A percentile compares a stretch with the other conserved stretches of the same genome.
Conservation (phyloP, 2,113 vertebrate genomes). For the Otus sunia region DNA sequence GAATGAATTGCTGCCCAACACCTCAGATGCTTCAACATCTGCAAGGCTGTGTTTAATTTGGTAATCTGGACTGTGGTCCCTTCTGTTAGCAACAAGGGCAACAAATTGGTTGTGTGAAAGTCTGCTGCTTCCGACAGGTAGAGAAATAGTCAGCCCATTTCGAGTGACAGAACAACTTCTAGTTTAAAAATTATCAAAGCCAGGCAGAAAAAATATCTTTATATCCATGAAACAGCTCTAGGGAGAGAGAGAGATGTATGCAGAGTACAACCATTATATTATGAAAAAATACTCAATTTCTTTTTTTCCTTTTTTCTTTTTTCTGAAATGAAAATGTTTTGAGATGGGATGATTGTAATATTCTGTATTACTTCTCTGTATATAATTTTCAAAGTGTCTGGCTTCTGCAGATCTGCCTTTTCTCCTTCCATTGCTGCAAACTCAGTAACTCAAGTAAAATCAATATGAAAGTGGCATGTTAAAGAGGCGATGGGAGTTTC, state of each 20-base stretch:
- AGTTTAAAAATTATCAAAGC: not conserved
- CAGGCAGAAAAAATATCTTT: not conserved
- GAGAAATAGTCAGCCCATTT: not conserved
- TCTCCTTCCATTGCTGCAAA: not conserved
- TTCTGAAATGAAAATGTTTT: not conserved
- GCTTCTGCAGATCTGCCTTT: not conserved
- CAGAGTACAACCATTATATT: not conserved
- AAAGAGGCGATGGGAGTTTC: not conserved
- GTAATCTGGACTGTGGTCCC: not conserved
- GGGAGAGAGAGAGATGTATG: not conserved
- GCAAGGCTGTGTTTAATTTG: slow-evolving; percentile 6
- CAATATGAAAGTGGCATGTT: not conserved
- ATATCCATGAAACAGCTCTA: not conserved
- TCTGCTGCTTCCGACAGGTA: not conserved
- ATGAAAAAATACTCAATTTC: not conserved
- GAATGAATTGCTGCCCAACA: slow-evolving; percentile 33
- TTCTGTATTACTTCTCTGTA: not conserved
- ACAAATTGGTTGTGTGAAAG: not conserved
- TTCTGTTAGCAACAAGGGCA: not conserved
- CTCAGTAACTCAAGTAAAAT: not conserved
- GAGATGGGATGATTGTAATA: not conserved
- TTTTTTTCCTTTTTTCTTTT: not conserved
- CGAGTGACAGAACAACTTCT: not conserved
- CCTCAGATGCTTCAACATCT: slow-evolving; percentile 35
- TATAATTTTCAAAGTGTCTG: not conserved